Evolutionary conservation across 2,113 vertebrate species (phyloP).

Genomic region (Podocnemis expansa): DNA sequence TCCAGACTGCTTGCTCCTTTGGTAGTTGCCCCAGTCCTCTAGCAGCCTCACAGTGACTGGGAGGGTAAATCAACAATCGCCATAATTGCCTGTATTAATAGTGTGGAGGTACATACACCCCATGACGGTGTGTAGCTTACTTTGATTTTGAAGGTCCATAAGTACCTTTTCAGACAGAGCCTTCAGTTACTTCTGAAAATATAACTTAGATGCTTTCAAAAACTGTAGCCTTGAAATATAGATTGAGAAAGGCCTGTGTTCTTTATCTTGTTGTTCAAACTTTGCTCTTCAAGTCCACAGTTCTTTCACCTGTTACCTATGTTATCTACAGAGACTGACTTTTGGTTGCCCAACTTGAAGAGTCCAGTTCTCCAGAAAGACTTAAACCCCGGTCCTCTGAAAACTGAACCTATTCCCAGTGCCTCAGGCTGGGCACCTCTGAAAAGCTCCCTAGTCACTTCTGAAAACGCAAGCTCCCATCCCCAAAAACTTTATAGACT

Average conservation of each 20-base stretch:
- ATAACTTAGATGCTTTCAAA: no score
- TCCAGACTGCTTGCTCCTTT: background rate
- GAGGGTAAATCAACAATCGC: no score
- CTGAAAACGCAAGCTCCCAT: background rate
- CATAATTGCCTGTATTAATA: no score
- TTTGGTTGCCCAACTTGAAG: background rate
- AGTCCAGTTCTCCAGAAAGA: background rate
- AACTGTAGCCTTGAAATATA: no score
- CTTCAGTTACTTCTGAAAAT: background rate
- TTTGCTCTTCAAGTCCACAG: background rate
- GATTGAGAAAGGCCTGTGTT: no score
- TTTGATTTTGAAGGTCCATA: no score
- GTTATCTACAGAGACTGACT: background rate
- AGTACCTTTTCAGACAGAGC: no score
- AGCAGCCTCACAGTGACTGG: background rate
- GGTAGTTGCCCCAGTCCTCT: background rate
- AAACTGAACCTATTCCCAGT: background rate
- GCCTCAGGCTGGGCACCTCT: background rate
- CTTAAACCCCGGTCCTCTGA: background rate
- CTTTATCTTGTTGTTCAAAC: no score
- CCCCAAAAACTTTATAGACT: no score
- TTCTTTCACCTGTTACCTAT: background rate
- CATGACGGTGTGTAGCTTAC: no score
- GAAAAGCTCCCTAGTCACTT: background rate
- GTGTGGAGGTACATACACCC: no score